Conservation (phyloP, 2,113 vertebrate genomes). For the Hippocampus mohnikei region DNA sequence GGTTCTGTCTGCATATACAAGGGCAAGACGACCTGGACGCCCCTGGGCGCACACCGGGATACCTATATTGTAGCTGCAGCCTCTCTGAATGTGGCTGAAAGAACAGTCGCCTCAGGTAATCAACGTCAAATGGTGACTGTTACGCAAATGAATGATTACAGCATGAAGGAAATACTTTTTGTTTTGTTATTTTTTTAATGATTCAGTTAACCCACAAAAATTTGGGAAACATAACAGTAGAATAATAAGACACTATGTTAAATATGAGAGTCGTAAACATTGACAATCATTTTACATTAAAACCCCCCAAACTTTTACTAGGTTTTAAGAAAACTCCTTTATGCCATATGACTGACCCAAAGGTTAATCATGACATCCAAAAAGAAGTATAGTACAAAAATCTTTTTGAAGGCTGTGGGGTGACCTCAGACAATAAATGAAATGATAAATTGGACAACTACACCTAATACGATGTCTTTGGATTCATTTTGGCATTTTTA, state of each 20-base stretch:
- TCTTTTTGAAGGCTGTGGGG: too few species aligned
- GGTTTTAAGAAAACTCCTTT: too few species aligned
- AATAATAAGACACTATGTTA: conserved; percentile 12
- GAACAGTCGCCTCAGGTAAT: conserved; percentile 17
- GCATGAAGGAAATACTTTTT: conserved; percentile 17
- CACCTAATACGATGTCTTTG: too few species aligned
- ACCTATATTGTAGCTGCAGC: conserved; percentile 11
- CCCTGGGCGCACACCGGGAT: conserved; percentile 8
- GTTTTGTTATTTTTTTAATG: conserved; percentile 10
- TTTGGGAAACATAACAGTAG: conserved; percentile 11
- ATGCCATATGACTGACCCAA: too few species aligned
- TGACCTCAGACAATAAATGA: too few species aligned
- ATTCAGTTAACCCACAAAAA: background rate
- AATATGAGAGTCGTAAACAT: background rate
- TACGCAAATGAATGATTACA: conserved; percentile 5
- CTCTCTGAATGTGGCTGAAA: conserved; percentile 7
- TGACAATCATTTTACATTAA: background rate
- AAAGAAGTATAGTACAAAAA: too few species aligned
- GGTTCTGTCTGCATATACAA: conserved; percentile 1
- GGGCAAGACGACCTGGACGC: conserved; percentile 1
- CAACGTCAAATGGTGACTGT: conserved; percentile 11
- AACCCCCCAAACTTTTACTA: too few species aligned
- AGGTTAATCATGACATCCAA: too few species aligned
- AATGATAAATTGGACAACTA: too few species aligned
- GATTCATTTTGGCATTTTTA: too few species aligned